Conservation (phyloP, 53 echinoderm and acorn worm genomes). For the Henricia sp. region DNA sequence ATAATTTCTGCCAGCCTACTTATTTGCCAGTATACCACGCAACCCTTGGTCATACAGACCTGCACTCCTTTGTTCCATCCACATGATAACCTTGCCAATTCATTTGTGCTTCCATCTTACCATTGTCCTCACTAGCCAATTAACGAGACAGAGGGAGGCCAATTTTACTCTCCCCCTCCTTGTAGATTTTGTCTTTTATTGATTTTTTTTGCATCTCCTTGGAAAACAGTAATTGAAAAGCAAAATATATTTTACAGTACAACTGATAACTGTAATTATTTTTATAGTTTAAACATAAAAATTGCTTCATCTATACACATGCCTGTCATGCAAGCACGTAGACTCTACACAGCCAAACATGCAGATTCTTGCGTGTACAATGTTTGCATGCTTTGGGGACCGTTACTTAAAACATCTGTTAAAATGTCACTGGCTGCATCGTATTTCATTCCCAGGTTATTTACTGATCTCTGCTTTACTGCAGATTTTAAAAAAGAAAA, state of each 20-base stretch:
- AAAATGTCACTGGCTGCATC: too few relatives aligned
- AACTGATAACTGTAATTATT: neutral
- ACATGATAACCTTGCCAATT: neutral
- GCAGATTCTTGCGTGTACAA: neutral
- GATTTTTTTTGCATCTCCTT: constrained; percentile 4
- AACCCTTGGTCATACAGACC: neutral
- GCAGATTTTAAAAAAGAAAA: too few relatives aligned
- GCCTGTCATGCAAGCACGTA: neutral
- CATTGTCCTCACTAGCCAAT: constrained; percentile 36
- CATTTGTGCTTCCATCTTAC: neutral
- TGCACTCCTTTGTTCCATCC: neutral
- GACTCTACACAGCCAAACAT: neutral
- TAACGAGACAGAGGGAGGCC: constrained; percentile 23
- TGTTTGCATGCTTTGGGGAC: too few relatives aligned
- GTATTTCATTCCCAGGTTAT: too few relatives aligned
- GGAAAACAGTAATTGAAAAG: neutral
- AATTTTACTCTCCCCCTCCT: constrained; percentile 28
- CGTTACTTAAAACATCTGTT: too few relatives aligned
- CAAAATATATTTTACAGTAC: neutral
- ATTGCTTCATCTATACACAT: neutral
- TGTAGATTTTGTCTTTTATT: constrained; percentile 45
- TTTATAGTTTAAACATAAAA: neutral
- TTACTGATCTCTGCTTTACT: too few relatives aligned
- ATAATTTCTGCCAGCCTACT: too few relatives aligned
- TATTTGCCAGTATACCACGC: neutral